phyloP scores from a whole-genome alignment of 2,888 invertebrate genomes.

The Ormyrus nitidulus region DNA sequence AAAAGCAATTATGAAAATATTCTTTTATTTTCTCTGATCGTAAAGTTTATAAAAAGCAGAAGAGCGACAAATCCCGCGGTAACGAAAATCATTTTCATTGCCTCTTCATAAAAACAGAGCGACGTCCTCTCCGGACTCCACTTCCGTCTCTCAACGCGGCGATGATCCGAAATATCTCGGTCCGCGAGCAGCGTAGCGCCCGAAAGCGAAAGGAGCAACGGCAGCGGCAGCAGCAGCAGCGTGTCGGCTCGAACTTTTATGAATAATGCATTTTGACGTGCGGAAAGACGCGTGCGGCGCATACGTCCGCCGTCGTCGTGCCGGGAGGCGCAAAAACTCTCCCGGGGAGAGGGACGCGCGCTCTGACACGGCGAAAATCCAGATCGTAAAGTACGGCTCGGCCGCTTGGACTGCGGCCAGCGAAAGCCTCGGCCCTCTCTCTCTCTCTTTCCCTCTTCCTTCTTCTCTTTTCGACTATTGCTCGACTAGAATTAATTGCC shows the following conservation, averaged over 20 bases:
- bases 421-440: background rate
- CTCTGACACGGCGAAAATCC: conserved; percentile 38
- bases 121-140: too few species aligned
- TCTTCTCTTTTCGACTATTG: conserved; percentile 10
- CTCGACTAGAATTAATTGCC: conserved; percentile 38
- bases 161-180: too few species aligned
- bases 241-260: conserved; percentile 8
- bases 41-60: too few species aligned
- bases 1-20: too few species aligned
- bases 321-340: background rate
- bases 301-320: conserved; percentile 5
- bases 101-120: too few species aligned
- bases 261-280: conserved; percentile 41
- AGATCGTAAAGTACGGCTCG: conserved; percentile 22
- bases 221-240: background rate
- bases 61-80: too few species aligned
- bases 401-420: conserved; percentile 37
- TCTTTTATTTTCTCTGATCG: too few species aligned
- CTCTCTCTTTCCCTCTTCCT: background rate
- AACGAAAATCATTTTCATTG: too few species aligned
- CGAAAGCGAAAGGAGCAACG: background rate
- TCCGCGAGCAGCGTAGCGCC: background rate
- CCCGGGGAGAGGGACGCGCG: background rate
- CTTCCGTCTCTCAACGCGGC: too few species aligned
- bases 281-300: conserved; percentile 11